Percentiles rank a stretch among this genome's conserved stretches.
Conservation (phyloP, 2,888 invertebrate genomes). For the Chloroclysta siterata region DNA sequence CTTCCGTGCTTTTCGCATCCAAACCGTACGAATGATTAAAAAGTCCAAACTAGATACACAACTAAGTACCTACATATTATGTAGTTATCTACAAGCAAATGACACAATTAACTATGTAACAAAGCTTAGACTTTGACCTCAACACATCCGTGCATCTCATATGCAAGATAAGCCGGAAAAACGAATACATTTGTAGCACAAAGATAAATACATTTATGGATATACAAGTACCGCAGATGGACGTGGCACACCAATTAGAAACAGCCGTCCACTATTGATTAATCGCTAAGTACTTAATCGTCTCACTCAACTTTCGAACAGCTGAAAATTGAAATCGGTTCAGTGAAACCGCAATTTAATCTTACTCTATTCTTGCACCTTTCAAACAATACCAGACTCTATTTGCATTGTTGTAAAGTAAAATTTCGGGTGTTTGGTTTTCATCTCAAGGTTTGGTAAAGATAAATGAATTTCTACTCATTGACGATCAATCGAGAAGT, state of each 20-base stretch:
- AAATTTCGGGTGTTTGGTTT: constrained; percentile 34
- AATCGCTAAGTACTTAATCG: constrained; percentile 2
- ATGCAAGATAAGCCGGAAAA: too few species aligned
- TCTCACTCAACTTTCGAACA: constrained; percentile 24
- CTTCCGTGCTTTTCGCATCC: too few species aligned
- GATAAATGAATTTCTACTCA: constrained; percentile 83
- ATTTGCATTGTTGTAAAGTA: constrained; percentile 36
- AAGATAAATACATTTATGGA: too few species aligned
- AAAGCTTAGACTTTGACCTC: too few species aligned
- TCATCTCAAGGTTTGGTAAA: constrained; percentile 58
- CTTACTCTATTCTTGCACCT: constrained; percentile 34
- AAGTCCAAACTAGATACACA: too few species aligned
- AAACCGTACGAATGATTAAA: too few species aligned
- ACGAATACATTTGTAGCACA: too few species aligned
- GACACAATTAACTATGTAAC: too few species aligned
- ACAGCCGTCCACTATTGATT: background rate
- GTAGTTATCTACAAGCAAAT: too few species aligned
- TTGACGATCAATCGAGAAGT: constrained; percentile 79
- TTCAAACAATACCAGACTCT: constrained; percentile 39
- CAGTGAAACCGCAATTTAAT: constrained; percentile 57
- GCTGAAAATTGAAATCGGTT: constrained; percentile 37
- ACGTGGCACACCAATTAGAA: background rate
- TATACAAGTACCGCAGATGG: too few species aligned
- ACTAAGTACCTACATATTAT: too few species aligned
- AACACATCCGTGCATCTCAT: too few species aligned